phyloP scores from a whole-genome alignment of 2,888 invertebrate genomes.

The Drosophila leonis region DNA sequence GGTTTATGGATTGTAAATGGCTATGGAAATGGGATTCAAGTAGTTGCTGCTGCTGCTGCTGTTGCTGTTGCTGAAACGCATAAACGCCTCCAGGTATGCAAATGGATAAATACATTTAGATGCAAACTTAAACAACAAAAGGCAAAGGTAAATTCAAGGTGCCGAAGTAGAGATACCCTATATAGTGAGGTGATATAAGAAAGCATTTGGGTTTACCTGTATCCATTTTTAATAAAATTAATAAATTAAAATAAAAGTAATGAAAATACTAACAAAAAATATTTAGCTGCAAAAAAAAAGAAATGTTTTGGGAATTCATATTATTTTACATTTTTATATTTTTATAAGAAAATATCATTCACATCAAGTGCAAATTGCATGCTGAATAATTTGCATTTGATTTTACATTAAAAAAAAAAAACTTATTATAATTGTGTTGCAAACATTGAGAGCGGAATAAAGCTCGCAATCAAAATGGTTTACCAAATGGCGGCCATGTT shows the following conservation, averaged over 20 bases:
- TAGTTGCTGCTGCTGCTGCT: constrained; percentile 10
- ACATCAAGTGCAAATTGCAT: neutral
- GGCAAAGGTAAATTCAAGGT: neutral
- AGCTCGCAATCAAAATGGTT: constrained; percentile 10
- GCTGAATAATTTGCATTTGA: neutral
- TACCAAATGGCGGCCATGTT: constrained; percentile 66
- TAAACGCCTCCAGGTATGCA: constrained; percentile 76
- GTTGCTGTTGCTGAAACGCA: constrained; percentile 46
- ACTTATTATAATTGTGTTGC: constrained; percentile 3
- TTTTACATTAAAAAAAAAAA: neutral
- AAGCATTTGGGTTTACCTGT: neutral
- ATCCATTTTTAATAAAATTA: no score
- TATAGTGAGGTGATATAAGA: no score
- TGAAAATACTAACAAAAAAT: neutral
- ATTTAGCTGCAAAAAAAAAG: neutral
- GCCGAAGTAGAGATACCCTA: neutral
- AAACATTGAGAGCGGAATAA: constrained; percentile 5
- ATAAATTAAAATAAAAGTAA: neutral
- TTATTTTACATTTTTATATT: neutral
- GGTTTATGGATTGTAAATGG: constrained; percentile 14
- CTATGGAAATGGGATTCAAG: constrained; percentile 10
- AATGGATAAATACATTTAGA: constrained; percentile 69
- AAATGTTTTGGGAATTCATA: neutral
- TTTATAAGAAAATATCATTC: neutral
- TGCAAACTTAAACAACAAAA: constrained; percentile 25